Evolutionary conservation across 2,797 vertebrate genomes (phyloP).

Genomic region (Cetoscarus ocellatus): DNA sequence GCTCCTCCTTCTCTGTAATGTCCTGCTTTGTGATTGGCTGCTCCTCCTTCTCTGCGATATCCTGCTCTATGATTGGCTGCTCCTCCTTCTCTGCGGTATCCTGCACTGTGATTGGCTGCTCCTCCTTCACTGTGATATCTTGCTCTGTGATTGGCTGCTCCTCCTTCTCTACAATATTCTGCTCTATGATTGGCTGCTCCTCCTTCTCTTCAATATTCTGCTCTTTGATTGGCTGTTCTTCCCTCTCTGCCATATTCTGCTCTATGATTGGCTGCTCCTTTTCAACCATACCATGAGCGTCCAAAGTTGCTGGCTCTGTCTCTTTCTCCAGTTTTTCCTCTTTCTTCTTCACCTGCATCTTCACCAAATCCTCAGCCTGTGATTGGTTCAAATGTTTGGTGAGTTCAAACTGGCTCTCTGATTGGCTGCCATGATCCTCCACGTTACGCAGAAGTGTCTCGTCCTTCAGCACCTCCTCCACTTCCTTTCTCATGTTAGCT

Average conservation of each 20-base stretch:
- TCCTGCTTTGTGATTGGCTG: conserved; percentile 32
- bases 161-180: no score
- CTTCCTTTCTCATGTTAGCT: not conserved
- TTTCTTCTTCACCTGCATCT: not conserved
- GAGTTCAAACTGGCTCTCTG: conserved; percentile 38
- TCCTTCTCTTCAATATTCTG: not conserved
- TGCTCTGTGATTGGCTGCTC: not conserved
- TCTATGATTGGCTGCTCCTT: not conserved
- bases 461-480: conserved; percentile 4
- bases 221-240: conserved; percentile 33
- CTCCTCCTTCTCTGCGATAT: not conserved
- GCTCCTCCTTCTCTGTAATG: not conserved
- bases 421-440: conserved; percentile 35
- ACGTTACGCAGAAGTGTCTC: conserved; percentile 4
- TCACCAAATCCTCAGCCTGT: conserved; percentile 36
- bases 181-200: not conserved
- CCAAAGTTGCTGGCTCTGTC: not conserved
- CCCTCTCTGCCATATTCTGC: no score
- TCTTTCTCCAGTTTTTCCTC: not conserved
- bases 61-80: no score
- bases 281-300: not conserved
- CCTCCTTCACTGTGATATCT: not conserved
- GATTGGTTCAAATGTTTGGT: conserved; percentile 50
- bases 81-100: no score
- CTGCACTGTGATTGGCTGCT: no score